A percentile compares a stretch with the other conserved stretches of the same genome.
phyloP scores from a whole-genome alignment of 2,113 vertebrate species.

The Phyllostomus hastatus region DNA sequence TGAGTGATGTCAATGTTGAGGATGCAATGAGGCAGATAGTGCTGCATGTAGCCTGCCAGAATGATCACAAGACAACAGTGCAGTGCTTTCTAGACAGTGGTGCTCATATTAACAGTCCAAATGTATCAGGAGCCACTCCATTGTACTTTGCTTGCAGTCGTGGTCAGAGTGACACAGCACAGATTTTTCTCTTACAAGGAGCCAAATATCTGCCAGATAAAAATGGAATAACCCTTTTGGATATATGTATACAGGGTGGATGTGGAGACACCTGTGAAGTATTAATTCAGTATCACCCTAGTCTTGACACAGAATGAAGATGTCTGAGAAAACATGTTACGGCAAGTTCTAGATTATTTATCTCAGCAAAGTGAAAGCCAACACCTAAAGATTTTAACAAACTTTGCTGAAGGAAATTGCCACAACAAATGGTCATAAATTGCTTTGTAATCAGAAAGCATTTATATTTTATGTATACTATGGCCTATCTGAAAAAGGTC shows the following conservation, averaged over 20 bases:
- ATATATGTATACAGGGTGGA: constrained; percentile 98
- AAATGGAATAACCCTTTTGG: constrained; percentile 94
- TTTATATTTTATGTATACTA: too few relatives aligned
- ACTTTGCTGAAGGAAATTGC: constrained; percentile 97
- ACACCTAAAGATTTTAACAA: constrained; percentile 93
- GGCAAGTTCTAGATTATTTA: constrained; percentile 95
- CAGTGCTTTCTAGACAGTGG: constrained; percentile 96
- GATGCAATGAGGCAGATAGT: constrained; percentile 99
- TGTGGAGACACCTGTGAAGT: constrained; percentile 98
- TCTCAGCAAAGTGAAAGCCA: constrained; percentile 94
- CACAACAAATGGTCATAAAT: constrained; percentile 98
- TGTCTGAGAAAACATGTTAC: constrained; percentile 95
- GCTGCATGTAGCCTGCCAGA: constrained; percentile 97
- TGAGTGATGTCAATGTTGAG: constrained; percentile 96
- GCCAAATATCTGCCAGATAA: constrained; percentile 96
- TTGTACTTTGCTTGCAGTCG: constrained; percentile 96
- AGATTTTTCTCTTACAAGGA: constrained; percentile 93
- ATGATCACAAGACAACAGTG: constrained; percentile 98
- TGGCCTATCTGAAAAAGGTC: too few relatives aligned
- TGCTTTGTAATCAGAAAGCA: constrained; percentile 83
- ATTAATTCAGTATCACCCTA: constrained; percentile 94
- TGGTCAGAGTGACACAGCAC: constrained; percentile 97
- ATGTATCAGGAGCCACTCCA: constrained; percentile 96
- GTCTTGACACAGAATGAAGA: constrained; percentile 96
- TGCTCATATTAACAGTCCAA: constrained; percentile 97